phyloP scores from a whole-genome alignment of 2,797 vertebrate species.

The Allenopithecus nigroviridis region DNA sequence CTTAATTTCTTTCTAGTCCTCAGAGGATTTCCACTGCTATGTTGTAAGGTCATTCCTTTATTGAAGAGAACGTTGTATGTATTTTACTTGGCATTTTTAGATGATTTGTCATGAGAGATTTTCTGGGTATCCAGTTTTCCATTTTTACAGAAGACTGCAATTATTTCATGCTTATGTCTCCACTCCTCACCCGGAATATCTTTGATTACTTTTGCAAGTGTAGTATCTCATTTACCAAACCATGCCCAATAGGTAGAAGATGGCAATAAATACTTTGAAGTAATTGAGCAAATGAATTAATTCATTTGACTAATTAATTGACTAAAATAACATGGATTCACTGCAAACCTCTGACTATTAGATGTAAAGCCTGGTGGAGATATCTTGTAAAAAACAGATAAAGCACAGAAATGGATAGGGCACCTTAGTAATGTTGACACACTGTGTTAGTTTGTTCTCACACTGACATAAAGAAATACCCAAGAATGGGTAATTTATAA shows the following conservation, averaged over 20 bases:
- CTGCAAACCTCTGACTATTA: neutral
- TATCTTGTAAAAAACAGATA: neutral
- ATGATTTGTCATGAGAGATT: neutral
- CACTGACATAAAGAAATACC: too few species aligned
- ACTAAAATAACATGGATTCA: constrained; percentile 4
- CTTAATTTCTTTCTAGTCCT: neutral
- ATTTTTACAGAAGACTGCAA: neutral
- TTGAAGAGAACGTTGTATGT: neutral
- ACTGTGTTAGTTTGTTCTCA: too few species aligned
- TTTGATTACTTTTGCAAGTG: neutral
- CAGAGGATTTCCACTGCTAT: neutral
- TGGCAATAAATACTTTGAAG: neutral
- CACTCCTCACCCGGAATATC: neutral
- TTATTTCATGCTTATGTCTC: neutral
- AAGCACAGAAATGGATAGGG: neutral
- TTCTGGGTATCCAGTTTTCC: neutral
- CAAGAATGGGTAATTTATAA: too few species aligned
- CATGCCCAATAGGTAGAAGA: neutral
- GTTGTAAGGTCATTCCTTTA: neutral
- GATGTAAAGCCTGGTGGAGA: neutral
- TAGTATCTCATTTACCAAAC: neutral
- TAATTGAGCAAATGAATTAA: neutral
- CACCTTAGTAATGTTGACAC: neutral
- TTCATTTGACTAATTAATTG: neutral
- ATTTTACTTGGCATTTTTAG: neutral